Evolutionary conservation across 2,113 vertebrate species (phyloP), one percentile per base, ranked within the genome.

Genomic region (Sapayoa aenigma): DNA sequence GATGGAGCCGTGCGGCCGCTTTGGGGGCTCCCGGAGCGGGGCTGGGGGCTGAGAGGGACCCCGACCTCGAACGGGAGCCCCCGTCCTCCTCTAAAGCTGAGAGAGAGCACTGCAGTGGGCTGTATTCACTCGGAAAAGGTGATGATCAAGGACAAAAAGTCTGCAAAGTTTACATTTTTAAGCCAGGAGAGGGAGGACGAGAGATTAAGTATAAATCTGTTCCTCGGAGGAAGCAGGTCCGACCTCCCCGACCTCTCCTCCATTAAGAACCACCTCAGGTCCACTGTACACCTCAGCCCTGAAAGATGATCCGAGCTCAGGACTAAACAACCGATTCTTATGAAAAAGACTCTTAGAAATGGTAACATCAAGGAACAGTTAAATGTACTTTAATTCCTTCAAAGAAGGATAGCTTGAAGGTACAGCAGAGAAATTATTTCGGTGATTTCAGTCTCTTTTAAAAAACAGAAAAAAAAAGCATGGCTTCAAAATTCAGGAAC

Each of bases 311-410:
- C 63, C 1, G 6, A 65, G 33, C 23, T 35, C 22, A 8, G 47
- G n/a, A 79, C 60, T 81, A 42, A 9, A 9, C 7, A 87, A 35
- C 13, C 67, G 49, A 33, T 77, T 71, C 1, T 90, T 89, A 89
- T 52, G 79, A 97, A 91, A 93, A 96, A 93, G 88, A 96, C 92
- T 93, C 95, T 94, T 90, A 92, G 94, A 97, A 94, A 93, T 35
- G 15, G 91, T 93, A 81, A 77, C 67, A n/a, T 93, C 47, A 44
- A 89, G 44, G 74, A 93, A 84, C 83, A 93, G 89, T 75, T 92
- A 84, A 96, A 93, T 42, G 95, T 93, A 93, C 63, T 97, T 97
- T 97, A 97, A 96, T 97, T 95, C 93, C 96, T 96, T 95, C 95
- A 72, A 92, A 89, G 94, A 96, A 96, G 93, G 96, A 92, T 30